Percentiles rank a stretch among this genome's conserved stretches.
phyloP scores from a whole-genome alignment of 2,888 invertebrate species.

The Biston stratarius region DNA sequence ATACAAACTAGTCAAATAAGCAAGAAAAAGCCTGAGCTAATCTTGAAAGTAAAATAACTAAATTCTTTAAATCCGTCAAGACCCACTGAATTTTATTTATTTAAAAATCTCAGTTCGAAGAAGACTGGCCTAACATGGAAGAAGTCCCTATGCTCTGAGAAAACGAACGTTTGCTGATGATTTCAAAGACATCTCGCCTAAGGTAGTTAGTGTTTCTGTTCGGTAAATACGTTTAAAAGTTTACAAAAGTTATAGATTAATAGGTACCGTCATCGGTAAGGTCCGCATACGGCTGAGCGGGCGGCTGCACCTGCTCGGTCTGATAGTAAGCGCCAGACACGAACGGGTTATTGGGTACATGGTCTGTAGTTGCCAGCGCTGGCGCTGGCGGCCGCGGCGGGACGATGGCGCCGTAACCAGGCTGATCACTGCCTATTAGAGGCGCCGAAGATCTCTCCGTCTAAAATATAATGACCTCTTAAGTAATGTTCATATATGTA shows the following conservation, averaged over 20 bases:
- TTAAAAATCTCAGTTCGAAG: too few relatives aligned
- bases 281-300: slow-evolving; percentile 84
- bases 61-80: too few relatives aligned
- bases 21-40: too few relatives aligned
- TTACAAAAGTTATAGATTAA: slow-evolving; percentile 47
- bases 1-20: too few relatives aligned
- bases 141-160: too few relatives aligned
- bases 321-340: slow-evolving; percentile 87
- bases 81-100: too few relatives aligned
- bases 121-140: too few relatives aligned
- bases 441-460: slow-evolving; percentile 74
- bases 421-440: slow-evolving; percentile 67
- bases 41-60: not conserved
- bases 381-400: slow-evolving; percentile 77
- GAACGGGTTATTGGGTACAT: slow-evolving; percentile 87
- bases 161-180: not conserved
- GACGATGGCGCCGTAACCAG: slow-evolving; percentile 74
- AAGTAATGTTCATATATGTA: too few relatives aligned
- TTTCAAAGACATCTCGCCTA: not conserved
- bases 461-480: slow-evolving; percentile 50
- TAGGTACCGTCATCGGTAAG: slow-evolving; percentile 75
- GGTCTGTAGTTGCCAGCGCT: slow-evolving; percentile 85
- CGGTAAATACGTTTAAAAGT: slow-evolving; percentile 26
- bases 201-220: not conserved
- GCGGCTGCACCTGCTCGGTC: slow-evolving; percentile 89